Evolutionary conservation across 53 echinoderm and acorn worm species (phyloP), one percentile per base, ranked within the genome.

Genomic region (Crossaster papposus): DNA sequence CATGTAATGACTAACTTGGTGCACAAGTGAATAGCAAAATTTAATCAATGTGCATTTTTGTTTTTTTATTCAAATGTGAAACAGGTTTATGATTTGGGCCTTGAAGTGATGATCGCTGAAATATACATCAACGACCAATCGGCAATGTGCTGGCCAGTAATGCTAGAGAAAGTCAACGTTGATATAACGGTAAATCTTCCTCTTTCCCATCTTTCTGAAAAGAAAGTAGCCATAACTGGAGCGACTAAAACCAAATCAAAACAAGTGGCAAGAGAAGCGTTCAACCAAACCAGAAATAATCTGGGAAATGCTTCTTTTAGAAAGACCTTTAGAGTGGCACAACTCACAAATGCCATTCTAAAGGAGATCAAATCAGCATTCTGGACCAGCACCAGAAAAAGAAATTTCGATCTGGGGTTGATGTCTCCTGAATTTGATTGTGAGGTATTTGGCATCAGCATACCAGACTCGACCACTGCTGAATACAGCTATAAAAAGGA

Each of bases 281-380:
- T 32, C 74, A 74, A 12, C 33, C 74, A 74, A 34, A 74, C 5
- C 33, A 35, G 35, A 34, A 74, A 33, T 74, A 74, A 79, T 51
- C 29, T 79, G 24, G 79, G 51, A 79, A 79, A 7, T 79, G 79
- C 79, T 53, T 79, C 79, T n/a, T 79, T 79, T 17, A 79, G 79
- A 79, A 79, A 79, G 79, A 79, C 54, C 52, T 79, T 79, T 20
- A 79, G 51, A 79, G 51, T 79, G 54, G 54, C 53, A 79, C 79
- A 79, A n/a, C 29, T 79, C 79, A 79, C 79, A 79, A 52, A 79
- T 79, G 54, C 79, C 29, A 79, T 52, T 79, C 10, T 79, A 79
- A 79, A 79, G 79, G 79, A 79, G 79, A 79, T 52, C 26, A 79
- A 79, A 54, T 79, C 79, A 22, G 53, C 53, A 52, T 79, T 81